Percentiles rank a stretch among this genome's conserved stretches.
These are phyloP conservation scores for Xanthia icteritia DNA, from an alignment of 2,888 invertebrate genomes.

Conservation along the genomic window DNA sequence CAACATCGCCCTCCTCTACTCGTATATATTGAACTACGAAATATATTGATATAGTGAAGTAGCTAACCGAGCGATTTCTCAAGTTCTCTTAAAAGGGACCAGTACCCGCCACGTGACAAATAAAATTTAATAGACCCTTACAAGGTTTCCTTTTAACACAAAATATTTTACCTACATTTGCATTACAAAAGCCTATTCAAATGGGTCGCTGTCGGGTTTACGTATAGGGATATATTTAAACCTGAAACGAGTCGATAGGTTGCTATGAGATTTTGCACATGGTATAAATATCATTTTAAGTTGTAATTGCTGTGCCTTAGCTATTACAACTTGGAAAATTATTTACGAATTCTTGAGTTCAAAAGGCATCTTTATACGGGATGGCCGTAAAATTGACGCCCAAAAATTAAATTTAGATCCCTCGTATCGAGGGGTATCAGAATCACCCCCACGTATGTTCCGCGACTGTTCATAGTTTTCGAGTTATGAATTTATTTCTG, in stretches of 20 bases:
- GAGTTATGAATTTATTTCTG: too few relatives aligned
- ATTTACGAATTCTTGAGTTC: background rate
- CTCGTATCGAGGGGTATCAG: too few relatives aligned
- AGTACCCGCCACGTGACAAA: constrained; percentile 47
- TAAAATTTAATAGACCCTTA: constrained; percentile 64
- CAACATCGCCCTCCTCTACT: background rate
- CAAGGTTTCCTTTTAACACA: constrained; percentile 55
- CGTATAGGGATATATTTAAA: constrained; percentile 16
- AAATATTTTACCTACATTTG: constrained; percentile 65
- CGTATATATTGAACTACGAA: constrained; percentile 16
- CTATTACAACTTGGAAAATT: background rate
- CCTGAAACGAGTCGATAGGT: constrained; percentile 25
- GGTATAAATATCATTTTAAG: too few relatives aligned
- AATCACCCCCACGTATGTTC: too few relatives aligned
- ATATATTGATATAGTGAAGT: constrained; percentile 42
- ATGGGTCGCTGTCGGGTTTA: constrained; percentile 19
- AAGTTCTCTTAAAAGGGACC: constrained; percentile 57
- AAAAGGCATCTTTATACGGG: background rate
- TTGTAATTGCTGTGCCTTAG: too few relatives aligned
- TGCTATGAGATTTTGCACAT: background rate
- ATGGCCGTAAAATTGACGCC: too few relatives aligned
- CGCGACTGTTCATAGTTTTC: too few relatives aligned
- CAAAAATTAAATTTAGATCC: too few relatives aligned
- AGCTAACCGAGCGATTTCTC: constrained; percentile 59
- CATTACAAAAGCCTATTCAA: constrained; percentile 58